Base-by-base conservation (phyloP, 1,140 invertebrate genomes). In the Danaus plexippus region DNA sequence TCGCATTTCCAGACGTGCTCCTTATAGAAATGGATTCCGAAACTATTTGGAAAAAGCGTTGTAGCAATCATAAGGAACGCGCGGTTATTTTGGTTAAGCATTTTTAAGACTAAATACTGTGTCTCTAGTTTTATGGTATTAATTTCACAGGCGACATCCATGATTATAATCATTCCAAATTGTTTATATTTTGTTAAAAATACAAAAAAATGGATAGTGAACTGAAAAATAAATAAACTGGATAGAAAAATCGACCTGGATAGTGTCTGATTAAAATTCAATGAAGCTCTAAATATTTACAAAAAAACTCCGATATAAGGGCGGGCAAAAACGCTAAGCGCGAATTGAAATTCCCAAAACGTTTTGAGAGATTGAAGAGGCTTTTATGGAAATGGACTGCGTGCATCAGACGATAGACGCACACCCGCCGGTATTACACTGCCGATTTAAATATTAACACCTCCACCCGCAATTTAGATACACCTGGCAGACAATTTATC, bases 371-470 rank as follows among this genome's bases (percentile, higher is more conserved):
- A 86, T 86, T 86, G 80, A 86, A 81, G 82, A 81, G 79, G 80
- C 80, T 86, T 86, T 86, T 86, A 86, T 86, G 82, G 79, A 81
- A 86, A 86, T 86, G 75, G 79, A 80, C 76, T 71, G 73, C 73
- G 80, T 82, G 75, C 76, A 81, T 77, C 73, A 65, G 65, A 64
- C 75, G 80, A 83, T 85, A 81, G 66, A 67, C 73, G 63, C 65
- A 67, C 69, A 54, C 71, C 76, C 70, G 63, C 65, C 53, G 58
- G 65, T 71, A 75, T 75, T 74, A 76, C 77, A 69, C 77, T 65
- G 62, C 71, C 71, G 69, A 75, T 79, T 85, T 83, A 83, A 83
- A 85, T 82, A 85, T 83, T 83, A 69, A 83, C 79, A 63, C 64
- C 55, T 66, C 67, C 73, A 61, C 66, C 62, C 70, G 72, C 72